Conservation (phyloP, 2,888 invertebrate genomes). For the Drosophila ezoana region DNA sequence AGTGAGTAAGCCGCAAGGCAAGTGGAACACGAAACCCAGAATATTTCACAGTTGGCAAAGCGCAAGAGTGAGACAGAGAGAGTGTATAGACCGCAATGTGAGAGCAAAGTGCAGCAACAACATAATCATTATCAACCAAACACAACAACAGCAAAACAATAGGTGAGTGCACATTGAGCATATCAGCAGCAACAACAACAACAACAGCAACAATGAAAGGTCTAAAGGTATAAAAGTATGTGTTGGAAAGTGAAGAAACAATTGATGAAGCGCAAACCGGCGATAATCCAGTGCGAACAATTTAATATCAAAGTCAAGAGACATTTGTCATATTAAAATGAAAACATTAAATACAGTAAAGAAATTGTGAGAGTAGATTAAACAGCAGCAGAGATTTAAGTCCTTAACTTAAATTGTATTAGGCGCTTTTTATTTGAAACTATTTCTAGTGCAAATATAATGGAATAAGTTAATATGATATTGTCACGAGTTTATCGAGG, state of each 20-base stretch:
- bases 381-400: no score
- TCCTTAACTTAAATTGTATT: no score
- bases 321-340: constrained; percentile 21
- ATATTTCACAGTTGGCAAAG: constrained; percentile 20
- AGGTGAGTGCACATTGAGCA: constrained; percentile 46
- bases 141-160: constrained; percentile 39
- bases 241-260: constrained; percentile 44
- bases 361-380: no score
- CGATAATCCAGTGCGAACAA: constrained; percentile 17
- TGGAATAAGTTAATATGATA: no score
- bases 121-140: constrained; percentile 39
- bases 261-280: constrained; percentile 20
- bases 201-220: constrained; percentile 10
- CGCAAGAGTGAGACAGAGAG: constrained; percentile 26
- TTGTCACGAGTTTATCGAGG: no score
- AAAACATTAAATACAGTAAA: not conserved
- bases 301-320: constrained; percentile 25
- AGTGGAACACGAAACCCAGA: constrained; percentile 40
- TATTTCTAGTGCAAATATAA: not conserved
- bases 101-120: constrained; percentile 38
- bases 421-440: not conserved
- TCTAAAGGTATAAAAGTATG: constrained; percentile 13
- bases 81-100: constrained; percentile 24
- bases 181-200: constrained; percentile 38
- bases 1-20: constrained; percentile 53